Conservation (phyloP, 2,113 vertebrate species). For the Nibea albiflora region DNA sequence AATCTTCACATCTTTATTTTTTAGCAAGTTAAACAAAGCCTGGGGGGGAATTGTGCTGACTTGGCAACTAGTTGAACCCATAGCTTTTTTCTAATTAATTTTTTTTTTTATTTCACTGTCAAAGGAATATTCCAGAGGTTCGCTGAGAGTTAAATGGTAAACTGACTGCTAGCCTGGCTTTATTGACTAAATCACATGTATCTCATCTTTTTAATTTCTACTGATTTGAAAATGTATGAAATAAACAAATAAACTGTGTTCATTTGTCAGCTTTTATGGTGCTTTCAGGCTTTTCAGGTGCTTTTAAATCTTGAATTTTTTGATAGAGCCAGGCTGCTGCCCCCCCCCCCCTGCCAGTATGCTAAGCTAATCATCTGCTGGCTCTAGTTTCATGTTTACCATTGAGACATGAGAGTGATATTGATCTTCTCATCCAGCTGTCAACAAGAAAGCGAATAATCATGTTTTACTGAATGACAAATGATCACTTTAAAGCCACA, state of each 20-base stretch:
- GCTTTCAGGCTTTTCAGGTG: no score
- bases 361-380: neutral
- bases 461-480: neutral
- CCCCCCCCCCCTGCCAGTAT: neutral
- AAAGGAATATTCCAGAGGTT: constrained; percentile 2
- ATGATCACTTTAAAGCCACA: neutral
- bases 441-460: neutral
- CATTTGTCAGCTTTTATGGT: neutral
- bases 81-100: neutral
- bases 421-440: neutral
- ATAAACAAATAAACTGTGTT: neutral
- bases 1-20: constrained; percentile 23
- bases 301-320: no score
- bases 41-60: neutral
- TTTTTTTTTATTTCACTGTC: constrained; percentile 14
- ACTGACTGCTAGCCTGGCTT: neutral
- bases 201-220: neutral
- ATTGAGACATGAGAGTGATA: neutral
- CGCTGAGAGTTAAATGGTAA: neutral
- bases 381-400: neutral
- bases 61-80: constrained; percentile 2
- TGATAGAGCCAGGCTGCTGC: no score
- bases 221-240: neutral
- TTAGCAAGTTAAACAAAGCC: constrained; percentile 27
- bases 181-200: neutral